Conservation (phyloP, 1,140 invertebrate genomes). For the Rhyzopertha dominica region DNA sequence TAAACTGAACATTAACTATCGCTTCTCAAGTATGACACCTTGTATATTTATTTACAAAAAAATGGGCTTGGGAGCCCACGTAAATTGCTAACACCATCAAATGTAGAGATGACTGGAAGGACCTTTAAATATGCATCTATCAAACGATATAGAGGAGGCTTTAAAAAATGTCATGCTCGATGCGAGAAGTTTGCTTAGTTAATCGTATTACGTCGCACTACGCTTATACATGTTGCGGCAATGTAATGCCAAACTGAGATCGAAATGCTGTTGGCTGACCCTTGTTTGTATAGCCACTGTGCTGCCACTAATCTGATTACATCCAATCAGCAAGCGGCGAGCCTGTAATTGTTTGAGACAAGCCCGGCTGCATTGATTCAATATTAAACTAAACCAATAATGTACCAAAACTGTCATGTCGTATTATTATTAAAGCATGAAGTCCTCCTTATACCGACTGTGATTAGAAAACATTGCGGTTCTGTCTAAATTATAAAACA, state of each 20-base stretch:
- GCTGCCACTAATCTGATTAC: slow-evolving; percentile 34
- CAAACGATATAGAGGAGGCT: background rate
- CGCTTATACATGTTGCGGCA: no score
- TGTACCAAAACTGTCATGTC: slow-evolving; percentile 20
- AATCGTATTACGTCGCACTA: slow-evolving; percentile 10
- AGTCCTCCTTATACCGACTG: no score
- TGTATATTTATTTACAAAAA: no score
- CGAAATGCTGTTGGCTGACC: slow-evolving; percentile 25
- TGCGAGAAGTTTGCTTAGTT: background rate
- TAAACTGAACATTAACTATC: no score
- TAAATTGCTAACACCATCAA: no score
- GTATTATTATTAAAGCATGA: no score
- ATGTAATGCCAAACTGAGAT: slow-evolving; percentile 24
- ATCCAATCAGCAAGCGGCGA: slow-evolving; percentile 33
- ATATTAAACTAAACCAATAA: slow-evolving; percentile 25
- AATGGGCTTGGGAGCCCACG: no score
- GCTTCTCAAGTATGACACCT: no score
- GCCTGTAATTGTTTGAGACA: slow-evolving; percentile 31
- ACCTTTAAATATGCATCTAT: background rate
- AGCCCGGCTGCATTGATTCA: slow-evolving; percentile 21
- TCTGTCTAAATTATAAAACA: no score
- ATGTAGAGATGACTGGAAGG: background rate
- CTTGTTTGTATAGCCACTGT: slow-evolving; percentile 34
- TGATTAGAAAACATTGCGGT: no score
- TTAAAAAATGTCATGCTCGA: background rate